These are phyloP conservation scores for Lordiphosa clarofinis DNA, from an alignment of 1,140 invertebrate genomes.

Conservation along the genomic window DNA sequence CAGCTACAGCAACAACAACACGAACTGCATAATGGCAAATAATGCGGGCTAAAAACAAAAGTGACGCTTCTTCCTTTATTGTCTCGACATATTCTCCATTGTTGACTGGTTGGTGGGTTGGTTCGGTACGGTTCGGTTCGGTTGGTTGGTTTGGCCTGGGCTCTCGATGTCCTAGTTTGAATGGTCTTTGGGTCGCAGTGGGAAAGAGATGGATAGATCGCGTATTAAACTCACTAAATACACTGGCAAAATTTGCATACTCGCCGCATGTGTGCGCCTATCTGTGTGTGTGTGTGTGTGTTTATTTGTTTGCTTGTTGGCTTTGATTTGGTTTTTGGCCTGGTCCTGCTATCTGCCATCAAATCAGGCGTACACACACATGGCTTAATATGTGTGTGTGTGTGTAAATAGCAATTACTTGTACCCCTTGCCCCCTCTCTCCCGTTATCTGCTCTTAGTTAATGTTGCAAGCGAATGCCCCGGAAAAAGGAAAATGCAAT, in stretches of 20 bases:
- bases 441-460: not conserved
- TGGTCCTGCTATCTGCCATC: constrained; percentile 55
- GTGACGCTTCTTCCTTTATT: constrained; percentile 68
- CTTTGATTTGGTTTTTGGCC: constrained; percentile 59
- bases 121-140: constrained; percentile 14
- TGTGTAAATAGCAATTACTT: constrained; percentile 69
- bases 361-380: constrained; percentile 49
- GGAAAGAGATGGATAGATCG: constrained; percentile 22
- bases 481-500: constrained; percentile 44
- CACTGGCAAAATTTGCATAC: constrained; percentile 36
- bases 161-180: constrained; percentile 66
- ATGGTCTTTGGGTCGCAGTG: constrained; percentile 63
- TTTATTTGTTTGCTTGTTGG: constrained; percentile 61
- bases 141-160: constrained; percentile 24
- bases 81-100: constrained; percentile 66
- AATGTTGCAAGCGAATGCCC: constrained; percentile 14
- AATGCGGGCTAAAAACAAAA: constrained; percentile 72
- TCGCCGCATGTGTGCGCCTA: constrained; percentile 1
- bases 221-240: constrained; percentile 67
- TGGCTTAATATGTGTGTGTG: constrained; percentile 19
- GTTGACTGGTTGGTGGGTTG: constrained; percentile 32
- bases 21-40: constrained; percentile 54
- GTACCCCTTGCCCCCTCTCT: not conserved
- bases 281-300: constrained; percentile 13
- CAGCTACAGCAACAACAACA: constrained; percentile 10